Evolutionary conservation across 2,797 vertebrate species (phyloP), one percentile per base, ranked within the genome.

Genomic region (Trematomus bernacchii): DNA sequence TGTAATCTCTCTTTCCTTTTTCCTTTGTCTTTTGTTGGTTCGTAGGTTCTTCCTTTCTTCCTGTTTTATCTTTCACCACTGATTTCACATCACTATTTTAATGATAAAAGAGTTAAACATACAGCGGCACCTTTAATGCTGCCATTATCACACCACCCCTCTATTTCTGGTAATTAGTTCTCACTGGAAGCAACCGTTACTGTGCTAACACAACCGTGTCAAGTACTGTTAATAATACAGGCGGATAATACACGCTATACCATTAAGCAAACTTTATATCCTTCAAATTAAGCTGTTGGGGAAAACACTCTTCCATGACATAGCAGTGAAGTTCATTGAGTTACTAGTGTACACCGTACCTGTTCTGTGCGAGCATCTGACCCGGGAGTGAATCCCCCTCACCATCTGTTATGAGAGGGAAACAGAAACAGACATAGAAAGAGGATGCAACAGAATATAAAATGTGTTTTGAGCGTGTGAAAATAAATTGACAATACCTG

Each of bases 351-450:
- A 52, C 19, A 40, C 11, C 12, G 9, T 85, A 70, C 76, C 78
- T 63, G 73, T 64, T 84, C 70, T 66, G 59, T 48, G 37, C 69
- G 48, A 50, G 64, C 53, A 60, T 73, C 66, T 86, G 78, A 80
- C 70, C 69, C 72, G 54, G 50, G 71, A 81, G 27, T 74, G 66
- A 75, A 66, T 81, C 66, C 52, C 52, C 79, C 72, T 71, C 70
- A 73, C 70, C 84, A 79, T 85, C 78, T 86, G 78, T 67, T 84
- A 30, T 44, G 54, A 79, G 62, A 73, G 42, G 70, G 44, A 66
- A 54, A 62, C 57, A 74, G 40, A 66, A 42, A 43, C 43, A 73
- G 27, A 71, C 54, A 69, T 51, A 77, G 55, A 48, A 33, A 46
- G 64, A 65, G 60, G 43, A 69, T 71, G 43, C 71, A 74, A 78